These are phyloP conservation scores for Eidolon helvum DNA, from an alignment of 2,113 vertebrate species.

Conservation along the genomic window DNA sequence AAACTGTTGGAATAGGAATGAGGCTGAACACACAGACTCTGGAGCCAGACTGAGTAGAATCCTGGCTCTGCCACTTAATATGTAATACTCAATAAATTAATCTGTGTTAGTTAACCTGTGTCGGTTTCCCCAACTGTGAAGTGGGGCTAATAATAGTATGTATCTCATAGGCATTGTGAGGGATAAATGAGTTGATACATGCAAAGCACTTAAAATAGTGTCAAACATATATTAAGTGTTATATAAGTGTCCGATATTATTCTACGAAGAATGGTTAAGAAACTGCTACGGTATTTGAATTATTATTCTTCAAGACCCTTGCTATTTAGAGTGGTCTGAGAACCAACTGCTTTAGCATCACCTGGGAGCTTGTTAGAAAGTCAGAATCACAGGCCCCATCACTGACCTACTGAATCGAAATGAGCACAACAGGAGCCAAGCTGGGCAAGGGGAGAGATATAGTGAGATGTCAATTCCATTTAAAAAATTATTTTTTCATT, in stretches of 20 bases:
- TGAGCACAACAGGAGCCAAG: neutral
- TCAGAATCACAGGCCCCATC: neutral
- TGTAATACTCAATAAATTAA: neutral
- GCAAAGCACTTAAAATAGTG: neutral
- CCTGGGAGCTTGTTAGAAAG: neutral
- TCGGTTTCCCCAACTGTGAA: neutral
- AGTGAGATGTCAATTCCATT: neutral
- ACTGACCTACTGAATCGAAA: neutral
- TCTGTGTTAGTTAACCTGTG: neutral
- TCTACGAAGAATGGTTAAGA: neutral
- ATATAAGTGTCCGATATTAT: neutral
- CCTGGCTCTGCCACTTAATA: neutral
- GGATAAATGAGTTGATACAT: neutral
- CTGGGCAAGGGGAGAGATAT: neutral
- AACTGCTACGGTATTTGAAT: neutral
- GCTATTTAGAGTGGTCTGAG: neutral
- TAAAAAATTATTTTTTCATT: neutral
- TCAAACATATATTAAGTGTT: neutral
- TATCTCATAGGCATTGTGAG: neutral
- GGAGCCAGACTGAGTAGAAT: neutral
- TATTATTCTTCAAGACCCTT: neutral
- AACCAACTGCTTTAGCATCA: neutral
- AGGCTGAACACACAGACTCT: neutral
- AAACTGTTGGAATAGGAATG: neutral
- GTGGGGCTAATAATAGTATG: neutral